Conservation (phyloP, 2,113 vertebrate species). For the Alosa alosa region DNA sequence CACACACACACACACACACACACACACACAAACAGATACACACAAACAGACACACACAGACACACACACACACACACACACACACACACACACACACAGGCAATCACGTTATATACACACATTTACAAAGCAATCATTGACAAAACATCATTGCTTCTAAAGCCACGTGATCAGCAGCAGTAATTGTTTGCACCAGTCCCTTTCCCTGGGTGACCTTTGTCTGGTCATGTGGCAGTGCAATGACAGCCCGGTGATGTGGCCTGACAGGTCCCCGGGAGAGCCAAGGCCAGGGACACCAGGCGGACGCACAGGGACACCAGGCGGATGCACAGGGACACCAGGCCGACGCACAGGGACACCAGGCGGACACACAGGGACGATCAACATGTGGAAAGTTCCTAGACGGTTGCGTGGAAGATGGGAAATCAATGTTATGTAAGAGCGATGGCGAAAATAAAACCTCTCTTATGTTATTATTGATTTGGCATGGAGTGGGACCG, state of each 20-base stretch:
- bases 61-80: constrained; percentile 17
- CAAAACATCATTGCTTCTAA: not conserved
- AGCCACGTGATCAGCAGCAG: not conserved
- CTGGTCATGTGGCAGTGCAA: not conserved
- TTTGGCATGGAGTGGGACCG: constrained; percentile 30
- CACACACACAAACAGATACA: not conserved
- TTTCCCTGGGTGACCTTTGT: not conserved
- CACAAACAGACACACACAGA: constrained; percentile 19
- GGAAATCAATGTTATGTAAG: constrained; percentile 54
- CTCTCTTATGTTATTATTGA: constrained; percentile 46
- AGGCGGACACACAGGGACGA: not conserved
- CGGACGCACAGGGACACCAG: not conserved
- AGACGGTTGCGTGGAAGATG: constrained; percentile 21
- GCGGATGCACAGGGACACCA: not conserved
- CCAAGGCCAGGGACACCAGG: not conserved
- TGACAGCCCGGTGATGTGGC: not conserved
- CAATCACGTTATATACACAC: not conserved
- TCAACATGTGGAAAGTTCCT: constrained; percentile 38
- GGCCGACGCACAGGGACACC: not conserved
- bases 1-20: constrained; percentile 20
- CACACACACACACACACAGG: constrained; percentile 2
- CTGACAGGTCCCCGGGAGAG: not conserved
- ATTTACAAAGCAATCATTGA: not conserved
- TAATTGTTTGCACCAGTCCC: not conserved
- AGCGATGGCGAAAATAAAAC: constrained; percentile 20